These are phyloP conservation scores for Balearica regulorum DNA, from an alignment of 2,797 vertebrate genomes.

Conservation along the genomic window DNA sequence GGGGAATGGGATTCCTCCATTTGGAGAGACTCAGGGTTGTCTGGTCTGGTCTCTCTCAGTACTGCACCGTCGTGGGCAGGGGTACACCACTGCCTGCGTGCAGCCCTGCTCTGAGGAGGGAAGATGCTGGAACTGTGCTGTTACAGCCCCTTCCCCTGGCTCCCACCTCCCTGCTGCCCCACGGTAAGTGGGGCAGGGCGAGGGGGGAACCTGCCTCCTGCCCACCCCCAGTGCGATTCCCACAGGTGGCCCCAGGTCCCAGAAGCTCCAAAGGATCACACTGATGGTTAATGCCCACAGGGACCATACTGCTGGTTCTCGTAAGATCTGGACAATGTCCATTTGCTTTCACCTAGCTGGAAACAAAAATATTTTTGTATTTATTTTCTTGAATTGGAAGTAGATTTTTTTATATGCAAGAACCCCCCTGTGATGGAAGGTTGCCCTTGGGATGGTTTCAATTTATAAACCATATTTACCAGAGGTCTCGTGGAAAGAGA, in stretches of 20 bases:
- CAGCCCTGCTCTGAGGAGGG: background rate
- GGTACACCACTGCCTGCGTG: accelerated
- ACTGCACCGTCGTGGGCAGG: too few species aligned
- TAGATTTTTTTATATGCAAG: background rate
- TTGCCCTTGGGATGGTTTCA: background rate
- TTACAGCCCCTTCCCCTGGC: background rate
- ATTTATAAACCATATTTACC: background rate
- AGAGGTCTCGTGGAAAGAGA: background rate
- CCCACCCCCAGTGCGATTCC: accelerated
- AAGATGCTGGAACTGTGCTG: background rate
- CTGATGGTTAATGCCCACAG: background rate
- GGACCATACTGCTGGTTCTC: background rate
- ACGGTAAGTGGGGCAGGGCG: accelerated
- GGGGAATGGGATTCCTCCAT: background rate
- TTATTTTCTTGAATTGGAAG: background rate
- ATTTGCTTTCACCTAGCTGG: background rate
- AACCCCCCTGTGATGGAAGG: background rate
- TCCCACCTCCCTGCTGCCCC: background rate
- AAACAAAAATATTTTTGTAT: background rate
- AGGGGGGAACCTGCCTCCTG: background rate
- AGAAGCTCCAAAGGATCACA: background rate
- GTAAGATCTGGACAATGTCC: background rate
- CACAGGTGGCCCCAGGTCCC: background rate
- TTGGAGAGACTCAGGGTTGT: background rate
- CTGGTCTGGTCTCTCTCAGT: background rate